Base-by-base conservation (phyloP, 2,113 vertebrate genomes). In the Rhabdomys dilectus region DNA sequence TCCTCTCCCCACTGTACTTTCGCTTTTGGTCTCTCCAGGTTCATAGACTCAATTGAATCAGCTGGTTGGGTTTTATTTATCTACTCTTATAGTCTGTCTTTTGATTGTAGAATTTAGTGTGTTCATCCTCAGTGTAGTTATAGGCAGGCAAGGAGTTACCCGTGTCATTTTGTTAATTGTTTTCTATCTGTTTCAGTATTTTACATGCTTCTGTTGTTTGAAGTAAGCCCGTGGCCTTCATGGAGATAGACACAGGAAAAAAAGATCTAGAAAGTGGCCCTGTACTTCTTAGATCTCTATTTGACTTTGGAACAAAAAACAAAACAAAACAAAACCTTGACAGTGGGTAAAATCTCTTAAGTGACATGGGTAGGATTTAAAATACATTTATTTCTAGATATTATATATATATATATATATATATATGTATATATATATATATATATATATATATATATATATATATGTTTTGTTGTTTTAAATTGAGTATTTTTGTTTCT, bases 281-380 rank as follows among this genome's bases (percentile, higher is more conserved):
- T 75, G 73, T 26, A 76, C 26, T 56, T 73, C 34, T 73, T 45
- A 62, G 16, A 60, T 60, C 36, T 86, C 26, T 31, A 91, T 64
- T 64, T 86, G 70, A 60, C 10, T 31, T 92, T 76, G 70, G 66
- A 60, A 84, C 22, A 42, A 39, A 82, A 82, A 53, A 39, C 4
- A 11, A 75, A 42, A 42, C 11, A 39, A 75, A 39, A 39, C 10
- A n/a, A 2, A 21, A 56, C 68, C 10, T 77, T 72, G 15, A 39
- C 45, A 73, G 19, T 88, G 22, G 6, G 0, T 72, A 84, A 66
- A 51, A 88, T 64, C 39, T 21, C 86, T 76, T 81, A 60, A 89
- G 34, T 93, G 12, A 87, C 58, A 24, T 77, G 22, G 77, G 2
- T 84, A 39, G 62, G n/a, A 90, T 72, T 94, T 95, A 72, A 87